Evolutionary conservation across 1,140 invertebrate species (phyloP).

Genomic region (Megalonaias nervosa): DNA sequence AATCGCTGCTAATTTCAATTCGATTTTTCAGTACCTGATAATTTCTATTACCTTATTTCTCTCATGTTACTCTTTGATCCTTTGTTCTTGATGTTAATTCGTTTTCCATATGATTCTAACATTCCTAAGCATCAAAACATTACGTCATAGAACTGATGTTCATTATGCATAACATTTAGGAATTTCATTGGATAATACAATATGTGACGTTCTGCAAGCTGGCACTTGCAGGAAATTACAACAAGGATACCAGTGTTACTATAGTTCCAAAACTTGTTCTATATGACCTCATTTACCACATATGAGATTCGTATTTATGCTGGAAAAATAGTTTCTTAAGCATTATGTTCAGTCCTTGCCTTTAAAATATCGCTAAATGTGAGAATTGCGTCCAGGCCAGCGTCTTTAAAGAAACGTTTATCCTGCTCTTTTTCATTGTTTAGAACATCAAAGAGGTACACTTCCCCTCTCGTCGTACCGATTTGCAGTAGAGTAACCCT

Average conservation of each 20-base stretch:
- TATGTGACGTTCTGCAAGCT: no score
- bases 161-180: no score
- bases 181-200: no score
- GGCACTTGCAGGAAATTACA: no score
- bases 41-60: slow-evolving; percentile 12
- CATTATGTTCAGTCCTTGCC: no score
- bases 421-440: slow-evolving; percentile 70
- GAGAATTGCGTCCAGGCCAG: slow-evolving; percentile 84
- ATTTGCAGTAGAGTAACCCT: slow-evolving; percentile 86
- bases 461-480: slow-evolving; percentile 80
- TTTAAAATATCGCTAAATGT: slow-evolving; percentile 89
- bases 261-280: no score
- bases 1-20: slow-evolving; percentile 7
- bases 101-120: no score
- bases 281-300: no score
- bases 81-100: slow-evolving; percentile 11
- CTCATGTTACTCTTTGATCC: slow-evolving; percentile 11
- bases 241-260: no score
- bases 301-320: no score
- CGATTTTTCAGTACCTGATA: slow-evolving; percentile 21
- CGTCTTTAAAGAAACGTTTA: slow-evolving; percentile 79
- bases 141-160: slow-evolving; percentile 20
- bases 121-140: no score
- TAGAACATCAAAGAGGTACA: slow-evolving; percentile 88
- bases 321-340: no score